Evolutionary conservation across 2,797 vertebrate species (phyloP).

Genomic region (Thaleichthys pacificus): DNA sequence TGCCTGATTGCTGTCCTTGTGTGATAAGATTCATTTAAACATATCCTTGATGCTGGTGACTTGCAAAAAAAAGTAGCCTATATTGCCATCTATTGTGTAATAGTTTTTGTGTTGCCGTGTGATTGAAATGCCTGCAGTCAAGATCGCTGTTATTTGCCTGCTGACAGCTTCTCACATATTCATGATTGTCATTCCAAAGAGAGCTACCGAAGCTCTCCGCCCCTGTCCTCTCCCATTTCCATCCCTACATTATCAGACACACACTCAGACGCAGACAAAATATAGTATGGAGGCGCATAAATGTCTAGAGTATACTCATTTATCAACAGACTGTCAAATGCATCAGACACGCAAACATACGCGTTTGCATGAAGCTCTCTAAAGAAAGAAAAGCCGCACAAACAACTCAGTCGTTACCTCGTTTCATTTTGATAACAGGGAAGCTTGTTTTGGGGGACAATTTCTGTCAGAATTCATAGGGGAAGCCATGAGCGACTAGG

Average conservation of each 20-base stretch:
- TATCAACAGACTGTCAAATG: not conserved
- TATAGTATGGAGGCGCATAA: too few species aligned
- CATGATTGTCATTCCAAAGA: not conserved
- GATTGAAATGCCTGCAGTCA: not conserved
- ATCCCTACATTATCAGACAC: not conserved
- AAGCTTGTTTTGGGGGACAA: too few species aligned
- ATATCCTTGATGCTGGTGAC: not conserved
- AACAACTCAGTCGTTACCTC: conserved; percentile 21
- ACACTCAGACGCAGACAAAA: not conserved
- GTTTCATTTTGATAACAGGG: conserved; percentile 17
- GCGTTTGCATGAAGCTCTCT: too few species aligned
- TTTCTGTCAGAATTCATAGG: not conserved
- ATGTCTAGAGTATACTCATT: too few species aligned
- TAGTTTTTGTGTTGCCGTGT: not conserved
- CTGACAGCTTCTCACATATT: not conserved
- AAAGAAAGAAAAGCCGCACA: conserved; percentile 24
- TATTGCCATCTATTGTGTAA: not conserved
- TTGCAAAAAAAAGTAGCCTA: not conserved
- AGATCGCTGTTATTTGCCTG: not conserved
- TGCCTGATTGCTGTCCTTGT: conserved; percentile 2
- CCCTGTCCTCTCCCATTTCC: not conserved
- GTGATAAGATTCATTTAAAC: not conserved
- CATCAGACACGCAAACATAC: not conserved
- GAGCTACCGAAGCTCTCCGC: not conserved
- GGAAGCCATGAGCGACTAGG: not conserved